A percentile compares a stretch with the other conserved stretches of the same genome.
Conservation (phyloP, 2,888 invertebrate species). For the Volucella inanis region DNA sequence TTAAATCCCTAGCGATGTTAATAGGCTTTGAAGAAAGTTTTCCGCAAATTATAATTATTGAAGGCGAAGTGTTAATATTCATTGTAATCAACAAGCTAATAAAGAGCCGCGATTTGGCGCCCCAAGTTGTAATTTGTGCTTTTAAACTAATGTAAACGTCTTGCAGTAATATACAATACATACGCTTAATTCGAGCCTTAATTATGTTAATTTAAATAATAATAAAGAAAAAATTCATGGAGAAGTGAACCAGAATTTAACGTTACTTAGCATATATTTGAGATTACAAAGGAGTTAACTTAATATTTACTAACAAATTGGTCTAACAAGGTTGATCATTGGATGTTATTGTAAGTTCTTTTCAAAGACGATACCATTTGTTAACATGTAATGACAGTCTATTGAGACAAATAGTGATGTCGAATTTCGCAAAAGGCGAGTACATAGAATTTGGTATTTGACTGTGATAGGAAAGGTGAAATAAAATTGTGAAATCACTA, state of each 20-base stretch:
- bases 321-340: constrained; percentile 42
- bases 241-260: constrained; percentile 47
- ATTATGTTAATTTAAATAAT: constrained; percentile 48
- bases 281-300: constrained; percentile 34
- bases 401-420: no score
- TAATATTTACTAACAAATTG: constrained; percentile 32
- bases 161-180: constrained; percentile 13
- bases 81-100: constrained; percentile 48
- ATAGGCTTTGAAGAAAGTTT: constrained; percentile 34
- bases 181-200: constrained; percentile 25
- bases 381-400: constrained; percentile 2
- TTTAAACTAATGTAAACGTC: neutral
- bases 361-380: constrained; percentile 4
- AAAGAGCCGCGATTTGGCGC: constrained; percentile 38
- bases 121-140: no score
- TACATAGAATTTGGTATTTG: no score
- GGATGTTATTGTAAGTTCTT: constrained; percentile 22
- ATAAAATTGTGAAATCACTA: no score
- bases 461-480: no score
- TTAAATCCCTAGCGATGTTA: constrained; percentile 23
- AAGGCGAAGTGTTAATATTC: constrained; percentile 24
- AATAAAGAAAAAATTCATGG: neutral
- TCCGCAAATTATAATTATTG: constrained; percentile 5
- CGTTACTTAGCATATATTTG: constrained; percentile 54
- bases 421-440: no score